Percentiles rank a stretch among this genome's conserved stretches.
Conservation (phyloP, 1,140 invertebrate species). For the Caligus rogercresseyi region DNA sequence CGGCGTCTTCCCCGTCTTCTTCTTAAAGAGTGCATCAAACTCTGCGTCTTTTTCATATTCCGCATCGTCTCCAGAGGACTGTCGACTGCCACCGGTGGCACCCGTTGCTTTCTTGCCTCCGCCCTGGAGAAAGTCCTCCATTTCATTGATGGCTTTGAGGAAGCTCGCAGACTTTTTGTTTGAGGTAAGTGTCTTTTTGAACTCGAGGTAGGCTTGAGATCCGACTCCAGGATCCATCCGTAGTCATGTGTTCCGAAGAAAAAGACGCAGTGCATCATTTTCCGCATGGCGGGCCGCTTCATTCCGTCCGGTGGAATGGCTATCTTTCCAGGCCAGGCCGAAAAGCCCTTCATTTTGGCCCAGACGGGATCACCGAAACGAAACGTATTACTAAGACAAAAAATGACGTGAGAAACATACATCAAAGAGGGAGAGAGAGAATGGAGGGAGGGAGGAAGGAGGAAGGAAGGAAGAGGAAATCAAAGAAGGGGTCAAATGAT, state of each 20-base stretch:
- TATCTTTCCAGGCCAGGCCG: slow-evolving; percentile 27
- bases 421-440: too few species aligned
- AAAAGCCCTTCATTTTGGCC: slow-evolving; percentile 30
- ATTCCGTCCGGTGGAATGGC: slow-evolving; percentile 23
- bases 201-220: slow-evolving; percentile 20
- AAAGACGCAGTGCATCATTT: slow-evolving; percentile 59
- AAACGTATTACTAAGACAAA: too few species aligned
- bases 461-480: too few species aligned
- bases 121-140: slow-evolving; percentile 18
- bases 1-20: slow-evolving; percentile 6
- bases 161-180: slow-evolving; percentile 20
- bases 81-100: background rate
- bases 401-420: too few species aligned
- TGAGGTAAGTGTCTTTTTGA: slow-evolving; percentile 8
- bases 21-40: slow-evolving; percentile 16
- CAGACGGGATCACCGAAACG: slow-evolving; percentile 26
- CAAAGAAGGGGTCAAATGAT: too few species aligned
- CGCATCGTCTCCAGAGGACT: slow-evolving; percentile 3
- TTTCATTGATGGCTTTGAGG: slow-evolving; percentile 21
- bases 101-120: background rate
- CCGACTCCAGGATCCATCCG: slow-evolving; percentile 43
- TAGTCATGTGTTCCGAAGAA: slow-evolving; percentile 86
- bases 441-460: too few species aligned
- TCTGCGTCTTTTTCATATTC: slow-evolving; percentile 13
- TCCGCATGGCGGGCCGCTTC: slow-evolving; percentile 33